phyloP scores from a whole-genome alignment of 2,888 invertebrate genomes.

The Caenorhabditis angaria region DNA sequence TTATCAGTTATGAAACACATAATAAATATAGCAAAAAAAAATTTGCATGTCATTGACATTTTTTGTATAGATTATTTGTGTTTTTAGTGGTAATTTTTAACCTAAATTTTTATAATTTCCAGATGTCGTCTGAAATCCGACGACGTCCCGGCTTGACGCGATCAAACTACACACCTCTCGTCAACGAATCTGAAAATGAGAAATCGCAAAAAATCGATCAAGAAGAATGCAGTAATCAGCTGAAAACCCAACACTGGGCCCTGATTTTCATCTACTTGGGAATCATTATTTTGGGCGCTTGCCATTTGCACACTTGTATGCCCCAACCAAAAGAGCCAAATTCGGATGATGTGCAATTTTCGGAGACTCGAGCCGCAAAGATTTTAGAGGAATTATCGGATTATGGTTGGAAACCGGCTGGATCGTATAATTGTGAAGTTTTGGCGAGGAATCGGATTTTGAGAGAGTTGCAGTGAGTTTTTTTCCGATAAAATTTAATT shows the following conservation, averaged over 20 bases:
- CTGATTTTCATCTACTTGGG: not conserved
- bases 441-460: constrained; percentile 50
- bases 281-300: not conserved
- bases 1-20: constrained; percentile 3
- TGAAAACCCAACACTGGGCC: not conserved
- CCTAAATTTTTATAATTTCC: not conserved
- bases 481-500: no score
- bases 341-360: constrained; percentile 55
- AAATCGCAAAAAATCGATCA: not conserved
- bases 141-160: not conserved
- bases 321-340: not conserved
- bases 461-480: constrained; percentile 41
- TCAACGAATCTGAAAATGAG: not conserved
- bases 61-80: not conserved
- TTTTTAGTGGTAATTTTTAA: not conserved
- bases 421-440: constrained; percentile 56
- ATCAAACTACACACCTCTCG: not conserved
- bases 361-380: constrained; percentile 49
- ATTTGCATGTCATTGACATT: not conserved
- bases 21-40: not conserved
- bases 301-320: not conserved
- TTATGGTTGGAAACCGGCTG: constrained; percentile 60
- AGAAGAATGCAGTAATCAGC: not conserved
- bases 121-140: constrained; percentile 6
- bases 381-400: constrained; percentile 53